Conservation (phyloP, 2,113 vertebrate genomes). For the Pica pica region DNA sequence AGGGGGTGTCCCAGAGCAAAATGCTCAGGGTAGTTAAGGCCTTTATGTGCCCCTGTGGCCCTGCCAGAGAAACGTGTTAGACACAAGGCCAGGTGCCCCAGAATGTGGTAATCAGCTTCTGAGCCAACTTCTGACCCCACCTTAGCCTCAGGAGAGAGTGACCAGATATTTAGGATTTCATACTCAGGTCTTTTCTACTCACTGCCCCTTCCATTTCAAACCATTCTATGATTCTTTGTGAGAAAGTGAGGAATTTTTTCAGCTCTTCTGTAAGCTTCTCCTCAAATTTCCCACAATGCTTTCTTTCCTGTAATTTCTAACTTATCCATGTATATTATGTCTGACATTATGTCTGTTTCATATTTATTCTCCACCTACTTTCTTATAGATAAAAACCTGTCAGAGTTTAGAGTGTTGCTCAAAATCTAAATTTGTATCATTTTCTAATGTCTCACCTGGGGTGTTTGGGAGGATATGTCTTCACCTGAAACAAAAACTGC, state of each 20-base stretch:
- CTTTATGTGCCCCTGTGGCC: background rate
- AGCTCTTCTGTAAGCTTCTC: background rate
- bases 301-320: background rate
- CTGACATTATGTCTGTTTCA: background rate
- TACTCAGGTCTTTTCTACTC: background rate
- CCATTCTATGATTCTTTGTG: background rate
- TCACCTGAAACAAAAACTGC: background rate
- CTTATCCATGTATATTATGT: background rate
- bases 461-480: rapidly evolving
- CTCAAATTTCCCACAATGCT: background rate
- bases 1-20: too few relatives aligned
- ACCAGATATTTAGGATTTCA: background rate
- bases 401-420: rapidly evolving
- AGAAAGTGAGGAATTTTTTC: background rate
- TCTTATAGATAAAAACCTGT: background rate
- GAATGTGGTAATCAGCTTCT: background rate
- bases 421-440: background rate
- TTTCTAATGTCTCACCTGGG: background rate
- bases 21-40: too few relatives aligned
- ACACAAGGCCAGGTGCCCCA: background rate
- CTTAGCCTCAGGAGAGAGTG: background rate
- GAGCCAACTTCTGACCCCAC: background rate
- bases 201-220: background rate
- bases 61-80: background rate
- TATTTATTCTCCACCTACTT: background rate